Evolutionary conservation across 2,797 vertebrate genomes (phyloP).

Genomic region (Synaphobranchus kaupii): DNA sequence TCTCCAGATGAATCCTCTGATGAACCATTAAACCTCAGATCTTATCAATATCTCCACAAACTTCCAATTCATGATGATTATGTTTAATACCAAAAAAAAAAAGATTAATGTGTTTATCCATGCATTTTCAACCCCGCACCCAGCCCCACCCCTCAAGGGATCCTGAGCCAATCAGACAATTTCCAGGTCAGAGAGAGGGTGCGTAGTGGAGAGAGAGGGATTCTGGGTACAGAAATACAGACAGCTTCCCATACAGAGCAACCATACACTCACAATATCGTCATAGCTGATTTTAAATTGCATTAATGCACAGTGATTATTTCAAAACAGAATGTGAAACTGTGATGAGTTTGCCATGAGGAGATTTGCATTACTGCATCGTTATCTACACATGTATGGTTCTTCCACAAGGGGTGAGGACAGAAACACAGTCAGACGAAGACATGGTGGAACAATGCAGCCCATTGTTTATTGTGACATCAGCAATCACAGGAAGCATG

Average conservation of each 20-base stretch:
- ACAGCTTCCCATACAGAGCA: conserved; percentile 26
- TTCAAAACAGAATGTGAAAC: neutral
- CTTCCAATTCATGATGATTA: neutral
- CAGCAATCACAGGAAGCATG: conserved; percentile 45
- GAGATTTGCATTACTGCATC: neutral
- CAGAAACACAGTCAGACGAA: conserved; percentile 48
- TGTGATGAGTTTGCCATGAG: neutral
- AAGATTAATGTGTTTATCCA: too few species aligned
- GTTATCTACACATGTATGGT: conserved; percentile 20
- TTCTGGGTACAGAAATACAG: neutral
- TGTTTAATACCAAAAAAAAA: neutral
- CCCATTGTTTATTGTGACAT: conserved; percentile 72
- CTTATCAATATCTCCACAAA: neutral
- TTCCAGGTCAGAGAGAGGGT: conserved; percentile 23
- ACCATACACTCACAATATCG: conserved; percentile 3
- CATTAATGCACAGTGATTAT: neutral
- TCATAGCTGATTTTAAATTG: neutral
- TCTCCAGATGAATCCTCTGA: neutral
- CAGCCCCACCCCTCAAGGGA: neutral
- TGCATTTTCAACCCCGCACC: too few species aligned
- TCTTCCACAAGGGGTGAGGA: conserved; percentile 22
- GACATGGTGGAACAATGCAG: conserved; percentile 55
- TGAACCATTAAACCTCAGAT: neutral
- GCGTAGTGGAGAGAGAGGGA: conserved; percentile 30
- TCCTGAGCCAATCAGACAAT: neutral